Evolutionary conservation across 2,113 vertebrate species (phyloP), one percentile per base, ranked within the genome.

Genomic region (Dipodomys spectabilis): DNA sequence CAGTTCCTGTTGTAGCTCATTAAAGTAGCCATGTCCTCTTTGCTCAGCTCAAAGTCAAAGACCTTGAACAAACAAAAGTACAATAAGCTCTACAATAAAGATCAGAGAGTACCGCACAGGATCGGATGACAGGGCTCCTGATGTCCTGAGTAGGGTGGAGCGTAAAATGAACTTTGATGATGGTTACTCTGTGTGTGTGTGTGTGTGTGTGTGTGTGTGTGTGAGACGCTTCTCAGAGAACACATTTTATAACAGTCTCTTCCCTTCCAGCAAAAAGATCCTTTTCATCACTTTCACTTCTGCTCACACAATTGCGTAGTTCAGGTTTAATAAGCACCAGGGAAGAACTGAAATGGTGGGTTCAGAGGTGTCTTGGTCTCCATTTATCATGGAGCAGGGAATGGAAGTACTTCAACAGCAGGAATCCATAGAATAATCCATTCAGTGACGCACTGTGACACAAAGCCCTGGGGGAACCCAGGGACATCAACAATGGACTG

Each of bases 11-110:
- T 99, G 88, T 99, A 99, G 82, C 98, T 97, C 10, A 98, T 96
- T 60, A 99, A 98, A 10, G 98, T 98, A 89, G 98, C 97, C 97
- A 99, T 98, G 20, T 99, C 99, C 16, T 98, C 98, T 2, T 98
- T 98, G 49, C 95, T 98, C 72, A 99, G 96, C n/a, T 99, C 97
- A 97, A 99, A 99, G 97, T 99, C 99, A 98, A 99, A 99, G 71
- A 99, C 99, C 99, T 99, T 91, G 23, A 0, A 95, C 32, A 93
- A 65, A 20, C 5, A 2, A 35, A 90, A 44, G 60, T 5, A 25
- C 25, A 25, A 0, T 78, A 22, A 80, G 44, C 20, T 49, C 68
- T 83, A 22, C 23, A 57, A 45, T 22, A 45, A 87, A 89, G 75
- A n/a, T 6, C 32, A 65, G 57, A 30, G 68, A 45, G 10, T 0